Percentiles rank a stretch among this genome's conserved stretches.
These are phyloP conservation scores for Sphaerophoria taeniata DNA, from an alignment of 2,888 invertebrate species.

Conservation along the genomic window DNA sequence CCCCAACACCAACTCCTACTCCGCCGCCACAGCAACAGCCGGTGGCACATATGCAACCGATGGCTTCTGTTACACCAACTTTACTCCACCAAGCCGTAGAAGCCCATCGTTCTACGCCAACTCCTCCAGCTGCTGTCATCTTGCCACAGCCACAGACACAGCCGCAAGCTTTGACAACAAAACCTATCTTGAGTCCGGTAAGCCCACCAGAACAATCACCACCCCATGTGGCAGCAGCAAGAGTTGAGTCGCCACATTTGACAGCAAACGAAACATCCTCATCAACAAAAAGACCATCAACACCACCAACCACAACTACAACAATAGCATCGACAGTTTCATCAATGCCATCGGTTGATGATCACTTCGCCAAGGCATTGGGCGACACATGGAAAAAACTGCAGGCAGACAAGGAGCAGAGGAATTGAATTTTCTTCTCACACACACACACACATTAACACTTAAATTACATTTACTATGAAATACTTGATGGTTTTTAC, in stretches of 20 bases:
- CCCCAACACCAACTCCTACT: constrained; percentile 77
- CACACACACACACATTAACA: not conserved
- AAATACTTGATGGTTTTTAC: constrained; percentile 50
- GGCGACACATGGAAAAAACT: constrained; percentile 92
- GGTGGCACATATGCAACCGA: constrained; percentile 66
- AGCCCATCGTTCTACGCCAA: constrained; percentile 47
- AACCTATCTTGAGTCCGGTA: constrained; percentile 60
- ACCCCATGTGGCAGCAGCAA: constrained; percentile 58
- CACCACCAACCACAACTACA: constrained; percentile 76
- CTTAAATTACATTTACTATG: not conserved
- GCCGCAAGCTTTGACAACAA: constrained; percentile 41
- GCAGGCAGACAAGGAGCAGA: constrained; percentile 84
- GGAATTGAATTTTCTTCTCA: constrained; percentile 71
- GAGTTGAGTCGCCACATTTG: constrained; percentile 55
- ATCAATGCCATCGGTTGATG: constrained; percentile 89
- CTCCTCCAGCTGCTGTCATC: constrained; percentile 63
- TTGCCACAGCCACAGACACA: constrained; percentile 41
- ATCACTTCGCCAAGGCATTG: constrained; percentile 95
- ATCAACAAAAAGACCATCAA: constrained; percentile 25
- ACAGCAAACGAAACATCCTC: not conserved
- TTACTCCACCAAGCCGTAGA: constrained; percentile 54
- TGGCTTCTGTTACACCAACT: constrained; percentile 79
- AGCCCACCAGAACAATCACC: constrained; percentile 56
- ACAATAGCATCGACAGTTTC: constrained; percentile 56
- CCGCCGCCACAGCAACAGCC: constrained; percentile 77